Percentiles rank a stretch among this genome's conserved stretches.
Conservation (phyloP, 2,888 invertebrate genomes). For the Leptopilina myrica region DNA sequence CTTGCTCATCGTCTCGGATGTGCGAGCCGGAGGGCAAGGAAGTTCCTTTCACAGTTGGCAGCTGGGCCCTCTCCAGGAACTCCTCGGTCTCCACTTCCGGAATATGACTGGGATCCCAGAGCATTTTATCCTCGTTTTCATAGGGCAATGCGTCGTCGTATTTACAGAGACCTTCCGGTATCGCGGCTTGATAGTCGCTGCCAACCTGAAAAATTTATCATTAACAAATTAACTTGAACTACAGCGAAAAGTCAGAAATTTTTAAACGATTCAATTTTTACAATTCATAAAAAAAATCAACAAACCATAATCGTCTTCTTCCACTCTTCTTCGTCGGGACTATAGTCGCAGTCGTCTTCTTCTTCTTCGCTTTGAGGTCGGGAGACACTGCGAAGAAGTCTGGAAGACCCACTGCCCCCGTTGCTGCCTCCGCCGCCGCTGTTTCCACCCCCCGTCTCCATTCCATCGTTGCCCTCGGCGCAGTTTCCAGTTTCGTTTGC, state of each 20-base stretch:
- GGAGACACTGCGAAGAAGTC: conserved; percentile 79
- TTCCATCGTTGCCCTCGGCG: conserved; percentile 44
- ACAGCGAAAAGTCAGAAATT: too few species aligned
- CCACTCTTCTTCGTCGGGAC: conserved; percentile 92
- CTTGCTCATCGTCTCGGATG: conserved; percentile 92
- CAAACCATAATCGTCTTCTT: conserved; percentile 93
- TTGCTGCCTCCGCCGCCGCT: conserved; percentile 57
- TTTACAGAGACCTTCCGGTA: conserved; percentile 93
- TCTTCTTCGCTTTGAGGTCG: conserved; percentile 88
- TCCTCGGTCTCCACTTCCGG: conserved; percentile 86
- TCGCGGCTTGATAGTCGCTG: conserved; percentile 93
- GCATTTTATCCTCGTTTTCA: conserved; percentile 95
- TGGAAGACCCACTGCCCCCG: conserved; percentile 69
- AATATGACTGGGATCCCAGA: conserved; percentile 93
- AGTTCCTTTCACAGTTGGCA: conserved; percentile 73
- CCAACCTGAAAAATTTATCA: conserved; percentile 79
- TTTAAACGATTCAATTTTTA: too few species aligned
- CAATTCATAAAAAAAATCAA: neutral
- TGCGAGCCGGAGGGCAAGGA: conserved; percentile 86
- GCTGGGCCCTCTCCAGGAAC: conserved; percentile 83
- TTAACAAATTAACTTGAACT: neutral
- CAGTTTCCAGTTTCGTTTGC: conserved; percentile 42
- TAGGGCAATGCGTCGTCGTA: conserved; percentile 97
- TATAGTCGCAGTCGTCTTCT: conserved; percentile 89
- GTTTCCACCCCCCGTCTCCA: conserved; percentile 58